These are phyloP conservation scores for Holacanthus passer DNA, from an alignment of 2,113 vertebrate genomes.

Conservation along the genomic window DNA sequence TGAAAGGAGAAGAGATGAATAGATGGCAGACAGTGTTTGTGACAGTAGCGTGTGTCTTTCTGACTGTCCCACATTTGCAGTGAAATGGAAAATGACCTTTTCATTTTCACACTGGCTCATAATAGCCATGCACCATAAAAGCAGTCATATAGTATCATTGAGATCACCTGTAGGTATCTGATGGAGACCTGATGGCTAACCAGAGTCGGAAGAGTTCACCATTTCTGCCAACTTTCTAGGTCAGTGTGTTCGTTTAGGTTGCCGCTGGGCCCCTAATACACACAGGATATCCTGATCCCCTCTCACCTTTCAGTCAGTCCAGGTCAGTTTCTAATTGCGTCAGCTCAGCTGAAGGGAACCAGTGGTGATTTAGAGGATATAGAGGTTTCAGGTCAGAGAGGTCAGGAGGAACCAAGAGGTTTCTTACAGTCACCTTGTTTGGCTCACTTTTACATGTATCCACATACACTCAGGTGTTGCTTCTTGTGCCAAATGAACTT, in stretches of 20 bases:
- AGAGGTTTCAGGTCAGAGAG: conserved; percentile 40
- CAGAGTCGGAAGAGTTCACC: not conserved
- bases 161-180: not conserved
- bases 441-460: not conserved
- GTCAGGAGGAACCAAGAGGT: conserved; percentile 8
- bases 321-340: conserved; percentile 13
- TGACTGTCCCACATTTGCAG: too few species aligned
- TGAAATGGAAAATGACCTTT: not conserved
- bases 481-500: not conserved
- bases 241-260: not conserved
- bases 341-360: conserved; percentile 39
- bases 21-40: too few species aligned
- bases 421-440: not conserved
- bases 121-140: not conserved
- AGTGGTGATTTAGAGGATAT: conserved; percentile 6
- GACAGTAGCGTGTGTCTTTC: too few species aligned
- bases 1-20: too few species aligned
- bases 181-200: not conserved
- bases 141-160: not conserved
- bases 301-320: conserved; percentile 1
- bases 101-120: not conserved
- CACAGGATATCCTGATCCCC: conserved; percentile 13
- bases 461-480: not conserved
- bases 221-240: not conserved
- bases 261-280: not conserved